Evolutionary conservation across 1,140 invertebrate species (phyloP).

Genomic region (Drosophila paulistorum): DNA sequence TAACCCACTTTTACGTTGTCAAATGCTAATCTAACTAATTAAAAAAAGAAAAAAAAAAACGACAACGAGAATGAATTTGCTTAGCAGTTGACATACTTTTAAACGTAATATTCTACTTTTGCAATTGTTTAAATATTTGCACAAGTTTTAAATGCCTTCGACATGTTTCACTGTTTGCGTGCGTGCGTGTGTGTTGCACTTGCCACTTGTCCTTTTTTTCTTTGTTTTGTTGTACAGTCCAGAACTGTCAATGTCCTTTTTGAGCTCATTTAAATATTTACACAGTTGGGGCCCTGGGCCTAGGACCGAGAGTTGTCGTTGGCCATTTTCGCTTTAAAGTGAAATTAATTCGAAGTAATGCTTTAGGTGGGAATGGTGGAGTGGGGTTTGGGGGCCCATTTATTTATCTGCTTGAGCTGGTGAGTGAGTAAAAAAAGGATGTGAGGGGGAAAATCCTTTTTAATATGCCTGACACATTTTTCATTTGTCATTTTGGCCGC

Average conservation of each 20-base stretch:
- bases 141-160: conserved; percentile 78
- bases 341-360: conserved; percentile 81
- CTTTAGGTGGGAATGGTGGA: conserved; percentile 35
- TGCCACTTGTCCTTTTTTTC: conserved; percentile 21
- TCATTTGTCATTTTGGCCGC: conserved; percentile 67
- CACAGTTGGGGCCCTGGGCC: conserved; percentile 38
- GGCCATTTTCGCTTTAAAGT: conserved; percentile 45
- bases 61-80: conserved; percentile 42
- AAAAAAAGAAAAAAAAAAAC: neutral
- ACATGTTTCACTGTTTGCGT: conserved; percentile 61
- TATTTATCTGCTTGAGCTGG: conserved; percentile 56
- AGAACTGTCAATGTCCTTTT: conserved; percentile 26
- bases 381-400: conserved; percentile 28
- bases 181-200: conserved; percentile 28
- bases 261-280: conserved; percentile 75
- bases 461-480: conserved; percentile 76
- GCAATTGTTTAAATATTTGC: conserved; percentile 66
- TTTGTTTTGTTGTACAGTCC: no score
- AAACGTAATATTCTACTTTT: conserved; percentile 33
- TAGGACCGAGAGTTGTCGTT: conserved; percentile 28
- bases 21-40: conserved; percentile 53
- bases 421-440: neutral
- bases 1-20: conserved; percentile 19
- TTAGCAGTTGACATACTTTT: conserved; percentile 63
- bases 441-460: conserved; percentile 61